phyloP scores from a whole-genome alignment of 2,113 vertebrate genomes.

The Natator depressus region DNA sequence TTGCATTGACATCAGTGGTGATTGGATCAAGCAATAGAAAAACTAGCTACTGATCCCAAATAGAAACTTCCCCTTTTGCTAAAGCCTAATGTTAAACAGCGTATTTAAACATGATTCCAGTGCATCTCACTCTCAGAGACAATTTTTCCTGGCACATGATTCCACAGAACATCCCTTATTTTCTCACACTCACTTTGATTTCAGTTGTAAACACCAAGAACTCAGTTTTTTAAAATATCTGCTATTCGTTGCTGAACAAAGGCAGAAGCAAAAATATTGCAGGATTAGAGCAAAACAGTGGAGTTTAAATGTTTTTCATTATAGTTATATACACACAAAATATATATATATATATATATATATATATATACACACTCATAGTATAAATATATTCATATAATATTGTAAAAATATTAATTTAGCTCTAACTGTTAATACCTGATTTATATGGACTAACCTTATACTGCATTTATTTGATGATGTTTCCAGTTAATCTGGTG shows the following conservation, averaged over 20 bases:
- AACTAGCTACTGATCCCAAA: constrained; percentile 3
- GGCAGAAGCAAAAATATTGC: background rate
- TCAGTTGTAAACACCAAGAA: background rate
- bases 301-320: background rate
- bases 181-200: background rate
- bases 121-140: background rate
- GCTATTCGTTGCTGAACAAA: background rate
- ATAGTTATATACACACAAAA: background rate
- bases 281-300: background rate
- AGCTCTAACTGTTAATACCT: constrained; percentile 18
- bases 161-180: background rate
- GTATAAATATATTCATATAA: constrained; percentile 63
- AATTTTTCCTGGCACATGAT: background rate
- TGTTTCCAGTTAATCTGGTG: background rate
- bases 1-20: background rate
- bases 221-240: constrained; percentile 7
- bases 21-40: background rate
- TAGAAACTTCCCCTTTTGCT: background rate
- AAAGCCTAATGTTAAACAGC: background rate
- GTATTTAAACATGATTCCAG: background rate
- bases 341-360: background rate
- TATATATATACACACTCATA: constrained; percentile 34
- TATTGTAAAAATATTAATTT: constrained; percentile 60
- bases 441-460: constrained; percentile 23
- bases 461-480: background rate